Evolutionary conservation across 2,888 invertebrate genomes (phyloP).

Genomic region (Phengaris alcon): DNA sequence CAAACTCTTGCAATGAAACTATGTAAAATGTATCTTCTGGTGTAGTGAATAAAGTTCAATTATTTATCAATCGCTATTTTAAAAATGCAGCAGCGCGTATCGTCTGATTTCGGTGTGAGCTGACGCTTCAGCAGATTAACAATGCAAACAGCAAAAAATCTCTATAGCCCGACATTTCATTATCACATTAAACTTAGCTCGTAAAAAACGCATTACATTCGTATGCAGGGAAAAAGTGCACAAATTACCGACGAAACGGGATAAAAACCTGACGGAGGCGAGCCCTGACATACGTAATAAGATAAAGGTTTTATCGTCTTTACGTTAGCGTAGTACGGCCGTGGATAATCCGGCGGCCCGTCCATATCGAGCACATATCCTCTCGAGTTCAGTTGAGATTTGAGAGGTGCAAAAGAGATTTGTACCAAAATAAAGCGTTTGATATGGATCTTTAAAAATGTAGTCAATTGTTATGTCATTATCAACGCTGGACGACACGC

Average conservation of each 20-base stretch:
- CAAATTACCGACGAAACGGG: constrained; percentile 41
- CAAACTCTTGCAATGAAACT: no score
- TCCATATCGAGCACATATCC: constrained; percentile 37
- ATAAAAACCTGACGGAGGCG: constrained; percentile 43
- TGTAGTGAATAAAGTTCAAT: no score
- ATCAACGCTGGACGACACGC: no score
- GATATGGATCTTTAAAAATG: no score
- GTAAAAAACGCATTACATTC: background rate
- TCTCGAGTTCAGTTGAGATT: background rate
- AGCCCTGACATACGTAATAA: constrained; percentile 57
- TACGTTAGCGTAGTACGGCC: constrained; percentile 69
- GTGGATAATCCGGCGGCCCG: constrained; percentile 67
- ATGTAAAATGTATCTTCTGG: no score
- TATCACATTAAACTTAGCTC: background rate
- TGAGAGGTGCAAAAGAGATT: background rate
- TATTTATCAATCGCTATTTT: no score
- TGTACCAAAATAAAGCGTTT: background rate
- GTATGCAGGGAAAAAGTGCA: constrained; percentile 33
- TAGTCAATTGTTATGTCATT: no score
- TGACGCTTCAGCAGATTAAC: no score
- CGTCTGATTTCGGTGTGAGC: no score
- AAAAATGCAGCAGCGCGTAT: no score
- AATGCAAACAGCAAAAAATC: background rate
- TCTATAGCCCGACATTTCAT: background rate
- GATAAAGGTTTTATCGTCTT: constrained; percentile 76